phyloP scores from a whole-genome alignment of 2,113 vertebrate species.

The Dryoscopus gambensis region DNA sequence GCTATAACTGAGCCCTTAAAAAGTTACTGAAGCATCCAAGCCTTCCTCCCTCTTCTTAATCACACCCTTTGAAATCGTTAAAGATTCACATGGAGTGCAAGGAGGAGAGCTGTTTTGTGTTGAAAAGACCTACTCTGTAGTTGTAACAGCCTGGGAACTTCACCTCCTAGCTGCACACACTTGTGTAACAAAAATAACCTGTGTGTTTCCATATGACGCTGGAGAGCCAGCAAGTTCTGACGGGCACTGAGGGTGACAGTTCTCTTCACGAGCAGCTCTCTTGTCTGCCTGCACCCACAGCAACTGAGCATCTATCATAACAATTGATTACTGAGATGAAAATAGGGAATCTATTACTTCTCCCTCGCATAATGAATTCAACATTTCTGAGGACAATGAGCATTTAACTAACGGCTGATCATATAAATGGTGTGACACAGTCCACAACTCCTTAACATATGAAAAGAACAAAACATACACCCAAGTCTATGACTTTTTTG shows the following conservation, averaged over 20 bases:
- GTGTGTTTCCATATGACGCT: neutral
- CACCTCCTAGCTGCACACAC: neutral
- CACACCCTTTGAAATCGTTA: neutral
- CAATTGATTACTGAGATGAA: neutral
- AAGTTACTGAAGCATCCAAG: neutral
- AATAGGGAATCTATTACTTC: neutral
- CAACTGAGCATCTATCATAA: neutral
- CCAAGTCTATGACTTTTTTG: neutral
- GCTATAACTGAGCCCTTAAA: neutral
- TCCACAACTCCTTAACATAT: neutral
- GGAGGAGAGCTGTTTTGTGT: neutral
- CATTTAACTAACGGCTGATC: slow-evolving; percentile 46
- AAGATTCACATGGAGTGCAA: neutral
- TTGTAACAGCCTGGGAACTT: neutral
- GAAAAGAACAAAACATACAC: neutral
- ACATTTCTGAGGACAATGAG: slow-evolving; percentile 29
- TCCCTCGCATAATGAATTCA: slow-evolving; percentile 27
- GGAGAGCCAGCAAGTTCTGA: neutral
- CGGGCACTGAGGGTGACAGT: neutral
- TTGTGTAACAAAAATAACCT: neutral
- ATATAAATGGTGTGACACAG: neutral
- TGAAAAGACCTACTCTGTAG: neutral
- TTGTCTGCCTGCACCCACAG: neutral
- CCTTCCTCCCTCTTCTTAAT: neutral
- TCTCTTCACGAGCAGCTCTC: neutral